Percentiles rank a stretch among this genome's conserved stretches.
Conservation (phyloP, 2,888 invertebrate genomes). For the Harpagoxenus sublaevis region DNA sequence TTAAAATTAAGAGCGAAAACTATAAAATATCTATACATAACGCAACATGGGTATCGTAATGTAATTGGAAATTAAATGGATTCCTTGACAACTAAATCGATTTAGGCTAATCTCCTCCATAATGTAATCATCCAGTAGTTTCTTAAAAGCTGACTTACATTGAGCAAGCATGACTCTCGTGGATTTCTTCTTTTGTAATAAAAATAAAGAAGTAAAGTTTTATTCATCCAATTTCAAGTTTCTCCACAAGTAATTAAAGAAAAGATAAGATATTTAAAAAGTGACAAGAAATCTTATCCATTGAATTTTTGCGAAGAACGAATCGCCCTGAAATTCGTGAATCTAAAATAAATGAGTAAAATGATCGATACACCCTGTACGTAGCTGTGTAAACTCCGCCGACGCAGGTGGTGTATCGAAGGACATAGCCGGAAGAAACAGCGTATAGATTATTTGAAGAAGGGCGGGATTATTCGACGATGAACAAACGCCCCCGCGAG, state of each 20-base stretch:
- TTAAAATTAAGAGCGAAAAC: background rate
- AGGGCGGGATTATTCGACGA: constrained; percentile 39
- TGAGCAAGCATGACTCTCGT: too few relatives aligned
- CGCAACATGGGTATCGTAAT: background rate
- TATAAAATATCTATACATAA: too few relatives aligned
- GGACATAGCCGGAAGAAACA: constrained; percentile 39
- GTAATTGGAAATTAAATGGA: background rate
- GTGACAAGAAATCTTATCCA: background rate
- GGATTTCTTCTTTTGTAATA: background rate
- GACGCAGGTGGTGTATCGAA: constrained; percentile 29
- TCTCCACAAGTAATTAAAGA: background rate
- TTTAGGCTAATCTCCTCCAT: background rate
- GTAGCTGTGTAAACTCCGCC: constrained; percentile 14
- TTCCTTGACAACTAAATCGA: background rate
- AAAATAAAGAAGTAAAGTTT: background rate
- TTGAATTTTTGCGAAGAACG: background rate
- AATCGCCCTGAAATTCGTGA: background rate
- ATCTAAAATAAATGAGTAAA: background rate
- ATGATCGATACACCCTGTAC: background rate
- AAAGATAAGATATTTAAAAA: background rate
- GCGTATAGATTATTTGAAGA: constrained; percentile 47
- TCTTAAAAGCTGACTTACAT: background rate
- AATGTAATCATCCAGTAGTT: background rate
- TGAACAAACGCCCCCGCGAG: constrained; percentile 30
- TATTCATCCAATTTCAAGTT: constrained; percentile 11